Conservation (phyloP, 2,888 invertebrate species). For the Melieria crassipennis region DNA sequence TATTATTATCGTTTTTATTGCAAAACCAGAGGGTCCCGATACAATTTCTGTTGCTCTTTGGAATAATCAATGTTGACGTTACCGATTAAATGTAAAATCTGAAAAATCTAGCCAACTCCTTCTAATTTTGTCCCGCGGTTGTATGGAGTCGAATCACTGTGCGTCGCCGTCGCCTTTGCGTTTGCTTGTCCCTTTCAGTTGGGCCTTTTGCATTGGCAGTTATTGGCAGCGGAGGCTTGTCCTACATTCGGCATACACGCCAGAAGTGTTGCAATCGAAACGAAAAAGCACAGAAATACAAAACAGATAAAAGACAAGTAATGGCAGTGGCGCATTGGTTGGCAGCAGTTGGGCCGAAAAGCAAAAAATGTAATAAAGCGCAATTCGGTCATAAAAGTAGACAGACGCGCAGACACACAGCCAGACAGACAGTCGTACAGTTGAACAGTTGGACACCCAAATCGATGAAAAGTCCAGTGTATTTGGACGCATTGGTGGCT, state of each 20-base stretch:
- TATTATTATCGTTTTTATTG: too few species aligned
- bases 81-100: too few species aligned
- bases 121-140: too few species aligned
- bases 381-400: constrained; percentile 50
- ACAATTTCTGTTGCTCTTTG: too few species aligned
- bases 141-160: too few species aligned
- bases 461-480: background rate
- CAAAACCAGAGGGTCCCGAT: too few species aligned
- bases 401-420: constrained; percentile 24
- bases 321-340: too few species aligned
- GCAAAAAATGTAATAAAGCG: constrained; percentile 54
- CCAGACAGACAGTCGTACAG: constrained; percentile 31
- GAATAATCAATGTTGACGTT: too few species aligned
- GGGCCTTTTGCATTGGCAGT: background rate
- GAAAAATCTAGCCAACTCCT: too few species aligned
- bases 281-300: constrained; percentile 7
- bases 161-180: background rate
- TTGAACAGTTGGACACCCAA: constrained; percentile 10
- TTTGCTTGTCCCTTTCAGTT: background rate
- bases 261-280: background rate
- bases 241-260: constrained; percentile 18
- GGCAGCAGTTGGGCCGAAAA: background rate
- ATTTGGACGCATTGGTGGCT: too few species aligned
- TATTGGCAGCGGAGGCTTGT: constrained; percentile 24
- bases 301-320: background rate